Evolutionary conservation across 2,888 invertebrate genomes (phyloP).

Genomic region (Heliconius cydno): DNA sequence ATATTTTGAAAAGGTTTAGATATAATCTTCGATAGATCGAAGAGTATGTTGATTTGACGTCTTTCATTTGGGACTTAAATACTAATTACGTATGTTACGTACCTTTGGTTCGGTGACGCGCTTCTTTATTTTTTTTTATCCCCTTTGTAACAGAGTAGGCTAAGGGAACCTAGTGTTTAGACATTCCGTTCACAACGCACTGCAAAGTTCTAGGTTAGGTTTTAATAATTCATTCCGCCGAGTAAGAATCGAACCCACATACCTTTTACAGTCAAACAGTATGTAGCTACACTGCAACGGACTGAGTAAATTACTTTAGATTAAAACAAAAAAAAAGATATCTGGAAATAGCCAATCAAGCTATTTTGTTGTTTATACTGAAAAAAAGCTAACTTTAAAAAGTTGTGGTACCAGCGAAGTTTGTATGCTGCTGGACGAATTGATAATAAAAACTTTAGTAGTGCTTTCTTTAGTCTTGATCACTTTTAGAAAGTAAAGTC

Average conservation of each 20-base stretch:
- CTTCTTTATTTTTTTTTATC: not conserved
- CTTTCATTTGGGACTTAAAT: not conserved
- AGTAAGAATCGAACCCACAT: not conserved
- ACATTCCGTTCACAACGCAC: no score
- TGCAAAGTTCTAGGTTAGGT: no score
- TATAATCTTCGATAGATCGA: conserved; percentile 22
- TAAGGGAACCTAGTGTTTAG: not conserved
- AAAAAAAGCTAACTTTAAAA: conserved; percentile 30
- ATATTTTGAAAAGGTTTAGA: conserved; percentile 44
- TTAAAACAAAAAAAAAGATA: not conserved
- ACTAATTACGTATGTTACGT: not conserved
- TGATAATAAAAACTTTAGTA: conserved; percentile 34
- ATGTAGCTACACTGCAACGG: no score
- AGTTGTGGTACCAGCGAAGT: conserved; percentile 34
- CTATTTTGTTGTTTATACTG: conserved; percentile 19
- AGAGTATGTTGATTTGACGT: conserved; percentile 19
- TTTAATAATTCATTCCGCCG: not conserved
- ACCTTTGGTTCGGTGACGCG: not conserved
- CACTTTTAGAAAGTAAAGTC: conserved; percentile 8
- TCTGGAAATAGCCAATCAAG: conserved; percentile 26
- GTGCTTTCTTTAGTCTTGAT: conserved; percentile 10
- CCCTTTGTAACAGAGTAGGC: not conserved
- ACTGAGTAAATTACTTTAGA: not conserved
- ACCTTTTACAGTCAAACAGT: no score
- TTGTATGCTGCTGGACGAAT: conserved; percentile 33